A percentile compares a stretch with the other conserved stretches of the same genome.
phyloP scores from a whole-genome alignment of 1,140 invertebrate species.

The Apocrypta bakeri region DNA sequence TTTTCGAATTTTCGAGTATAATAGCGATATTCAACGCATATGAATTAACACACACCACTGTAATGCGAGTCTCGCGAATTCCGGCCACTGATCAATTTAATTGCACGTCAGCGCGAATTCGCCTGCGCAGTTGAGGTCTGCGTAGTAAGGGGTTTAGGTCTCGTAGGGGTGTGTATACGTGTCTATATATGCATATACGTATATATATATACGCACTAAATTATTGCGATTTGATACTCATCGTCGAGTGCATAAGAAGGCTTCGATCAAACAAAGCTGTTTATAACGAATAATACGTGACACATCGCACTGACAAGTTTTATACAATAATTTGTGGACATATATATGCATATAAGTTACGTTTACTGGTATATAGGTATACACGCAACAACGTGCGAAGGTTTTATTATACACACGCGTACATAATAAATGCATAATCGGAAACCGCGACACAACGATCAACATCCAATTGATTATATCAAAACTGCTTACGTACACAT shows the following conservation, averaged over 20 bases:
- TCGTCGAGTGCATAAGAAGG: neutral
- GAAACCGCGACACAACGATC: neutral
- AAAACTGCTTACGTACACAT: neutral
- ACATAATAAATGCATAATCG: neutral
- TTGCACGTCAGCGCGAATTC: neutral
- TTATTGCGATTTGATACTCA: neutral
- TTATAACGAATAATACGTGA: neutral
- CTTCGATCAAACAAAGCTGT: neutral
- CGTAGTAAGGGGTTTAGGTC: neutral
- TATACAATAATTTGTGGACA: neutral
- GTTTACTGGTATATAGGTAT: too few relatives aligned
- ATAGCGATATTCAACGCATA: too few relatives aligned
- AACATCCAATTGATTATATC: neutral
- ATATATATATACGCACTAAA: neutral
- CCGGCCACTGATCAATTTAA: neutral
- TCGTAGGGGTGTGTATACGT: too few relatives aligned
- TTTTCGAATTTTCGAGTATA: neutral
- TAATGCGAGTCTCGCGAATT: slow-evolving; percentile 6
- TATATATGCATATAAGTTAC: neutral
- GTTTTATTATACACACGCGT: too few relatives aligned
- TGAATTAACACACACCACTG: neutral
- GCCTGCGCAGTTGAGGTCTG: neutral
- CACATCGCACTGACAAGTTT: neutral
- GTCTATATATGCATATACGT: neutral
- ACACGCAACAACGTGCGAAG: too few relatives aligned